A percentile compares a stretch with the other conserved stretches of the same genome.
Conservation (phyloP, 30 jellyfish, hydroid and myxozoan genomes). For the Mastigias papua region DNA sequence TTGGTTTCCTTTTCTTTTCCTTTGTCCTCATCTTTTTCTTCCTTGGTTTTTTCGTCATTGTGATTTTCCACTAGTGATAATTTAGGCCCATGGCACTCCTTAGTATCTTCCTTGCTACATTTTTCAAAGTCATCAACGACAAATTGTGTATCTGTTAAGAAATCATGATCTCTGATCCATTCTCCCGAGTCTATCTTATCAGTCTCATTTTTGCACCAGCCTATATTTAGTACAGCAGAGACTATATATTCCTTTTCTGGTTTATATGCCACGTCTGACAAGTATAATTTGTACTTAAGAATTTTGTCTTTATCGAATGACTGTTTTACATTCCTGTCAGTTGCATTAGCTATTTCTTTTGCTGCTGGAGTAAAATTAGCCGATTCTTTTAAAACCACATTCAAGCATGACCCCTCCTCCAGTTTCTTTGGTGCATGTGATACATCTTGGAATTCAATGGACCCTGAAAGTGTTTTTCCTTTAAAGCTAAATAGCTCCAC, state of each 20-base stretch:
- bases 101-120: constrained; percentile 5
- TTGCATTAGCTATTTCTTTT: constrained; percentile 3
- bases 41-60: not conserved
- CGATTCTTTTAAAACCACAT: constrained; percentile 20
- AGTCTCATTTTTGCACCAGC: constrained; percentile 17
- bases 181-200: constrained; percentile 35
- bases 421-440: constrained; percentile 18
- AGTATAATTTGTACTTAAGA: not conserved
- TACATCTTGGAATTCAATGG: constrained; percentile 31
- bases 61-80: not conserved
- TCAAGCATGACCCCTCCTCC: constrained; percentile 34
- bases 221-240: constrained; percentile 15
- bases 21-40: not conserved
- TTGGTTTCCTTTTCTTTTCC: not conserved
- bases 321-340: not conserved
- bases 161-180: constrained; percentile 24
- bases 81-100: constrained; percentile 44
- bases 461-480: constrained; percentile 7
- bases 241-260: constrained; percentile 2
- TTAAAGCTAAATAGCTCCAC: constrained; percentile 7
- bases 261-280: not conserved
- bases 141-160: constrained; percentile 13
- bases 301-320: not conserved
- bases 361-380: constrained; percentile 35
- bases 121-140: constrained; percentile 7